These are phyloP conservation scores for Melanophora roralis DNA, from an alignment of 2,888 invertebrate species.

Conservation along the genomic window DNA sequence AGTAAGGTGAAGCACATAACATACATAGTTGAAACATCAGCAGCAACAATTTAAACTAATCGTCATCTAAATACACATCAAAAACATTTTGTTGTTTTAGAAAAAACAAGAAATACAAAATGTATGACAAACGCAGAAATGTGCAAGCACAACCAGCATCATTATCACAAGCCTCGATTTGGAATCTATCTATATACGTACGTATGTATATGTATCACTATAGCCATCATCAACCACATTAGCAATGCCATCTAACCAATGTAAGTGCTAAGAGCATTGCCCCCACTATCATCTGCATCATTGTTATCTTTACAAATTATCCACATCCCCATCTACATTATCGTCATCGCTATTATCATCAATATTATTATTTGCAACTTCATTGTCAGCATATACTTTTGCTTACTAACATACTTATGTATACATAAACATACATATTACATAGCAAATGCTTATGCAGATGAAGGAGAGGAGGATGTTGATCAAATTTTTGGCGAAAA, in stretches of 20 bases:
- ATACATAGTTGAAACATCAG: slow-evolving; percentile 29
- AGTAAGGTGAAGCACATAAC: slow-evolving; percentile 5
- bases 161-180: no score
- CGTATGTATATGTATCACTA: slow-evolving; percentile 28
- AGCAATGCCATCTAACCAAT: slow-evolving; percentile 26
- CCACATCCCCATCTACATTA: background rate
- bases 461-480: background rate
- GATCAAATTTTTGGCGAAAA: slow-evolving; percentile 49
- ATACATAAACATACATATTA: background rate
- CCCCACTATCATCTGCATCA: background rate
- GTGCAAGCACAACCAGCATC: slow-evolving; percentile 8
- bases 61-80: slow-evolving; percentile 49
- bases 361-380: slow-evolving; percentile 33
- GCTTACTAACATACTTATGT: background rate
- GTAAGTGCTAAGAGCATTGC: slow-evolving; percentile 33
- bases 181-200: no score
- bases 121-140: slow-evolving; percentile 13
- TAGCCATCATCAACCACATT: slow-evolving; percentile 16
- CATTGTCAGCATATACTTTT: slow-evolving; percentile 36
- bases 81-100: slow-evolving; percentile 22
- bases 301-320: background rate
- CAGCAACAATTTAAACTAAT: slow-evolving; percentile 47
- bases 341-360: slow-evolving; percentile 15
- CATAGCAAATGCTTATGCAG: background rate
- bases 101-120: slow-evolving; percentile 8